Conservation (phyloP, 2,888 invertebrate species). For the Diarsia dahlii region DNA sequence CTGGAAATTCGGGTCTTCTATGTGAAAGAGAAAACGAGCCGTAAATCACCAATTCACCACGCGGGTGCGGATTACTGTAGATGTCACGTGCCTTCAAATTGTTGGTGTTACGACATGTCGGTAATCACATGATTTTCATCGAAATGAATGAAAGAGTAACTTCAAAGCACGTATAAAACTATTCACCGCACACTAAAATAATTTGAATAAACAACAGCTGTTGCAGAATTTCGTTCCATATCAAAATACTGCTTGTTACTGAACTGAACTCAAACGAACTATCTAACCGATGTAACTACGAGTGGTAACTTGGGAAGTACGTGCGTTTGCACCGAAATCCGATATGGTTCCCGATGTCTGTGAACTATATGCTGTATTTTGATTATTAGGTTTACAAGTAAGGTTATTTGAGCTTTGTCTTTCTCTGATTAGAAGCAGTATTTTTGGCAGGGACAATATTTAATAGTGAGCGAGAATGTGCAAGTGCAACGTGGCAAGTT, state of each 20-base stretch:
- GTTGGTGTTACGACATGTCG: background rate
- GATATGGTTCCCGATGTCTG: conserved; percentile 2
- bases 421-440: background rate
- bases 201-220: background rate
- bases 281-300: background rate
- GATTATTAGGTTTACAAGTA: background rate
- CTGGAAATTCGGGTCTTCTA: background rate
- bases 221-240: conserved; percentile 4
- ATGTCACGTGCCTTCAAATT: background rate
- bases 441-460: background rate
- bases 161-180: conserved; percentile 2
- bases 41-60: no score
- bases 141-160: background rate
- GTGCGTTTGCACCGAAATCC: conserved; percentile 33
- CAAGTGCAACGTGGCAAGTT: no score
- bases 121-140: background rate
- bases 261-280: conserved; percentile 27
- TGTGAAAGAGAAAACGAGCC: no score
- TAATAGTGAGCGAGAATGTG: background rate
- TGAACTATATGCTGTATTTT: background rate
- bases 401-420: background rate
- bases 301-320: conserved; percentile 39
- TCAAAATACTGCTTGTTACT: conserved; percentile 25
- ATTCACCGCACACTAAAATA: background rate
- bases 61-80: no score